Evolutionary conservation across 2,797 vertebrate genomes (phyloP).

Genomic region (Artibeus lituratus): DNA sequence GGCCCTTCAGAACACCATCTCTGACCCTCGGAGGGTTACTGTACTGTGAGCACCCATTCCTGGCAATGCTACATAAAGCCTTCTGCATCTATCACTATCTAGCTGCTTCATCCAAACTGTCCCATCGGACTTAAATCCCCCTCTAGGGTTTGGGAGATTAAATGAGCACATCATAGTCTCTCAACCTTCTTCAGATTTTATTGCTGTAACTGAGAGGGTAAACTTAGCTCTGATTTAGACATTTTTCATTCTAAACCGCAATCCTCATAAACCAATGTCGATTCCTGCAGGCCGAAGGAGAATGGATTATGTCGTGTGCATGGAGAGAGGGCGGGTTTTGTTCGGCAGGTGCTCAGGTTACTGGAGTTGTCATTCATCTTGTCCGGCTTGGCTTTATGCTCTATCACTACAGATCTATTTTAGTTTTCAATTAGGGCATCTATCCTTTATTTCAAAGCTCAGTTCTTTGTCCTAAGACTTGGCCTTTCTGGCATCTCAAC

Average conservation of each 20-base stretch:
- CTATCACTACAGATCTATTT: neutral
- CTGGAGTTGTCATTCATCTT: neutral
- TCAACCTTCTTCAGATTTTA: neutral
- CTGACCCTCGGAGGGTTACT: neutral
- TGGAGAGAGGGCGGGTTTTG: neutral
- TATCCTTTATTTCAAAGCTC: neutral
- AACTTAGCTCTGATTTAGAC: neutral
- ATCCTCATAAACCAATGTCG: neutral
- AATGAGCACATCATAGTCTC: neutral
- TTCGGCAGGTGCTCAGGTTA: neutral
- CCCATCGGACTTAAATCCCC: neutral
- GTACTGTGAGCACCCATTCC: neutral
- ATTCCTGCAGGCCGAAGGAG: neutral
- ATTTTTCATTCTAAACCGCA: neutral
- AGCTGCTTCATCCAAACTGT: neutral
- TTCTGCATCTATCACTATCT: rapidly evolving
- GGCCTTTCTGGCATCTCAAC: neutral
- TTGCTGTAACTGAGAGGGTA: neutral
- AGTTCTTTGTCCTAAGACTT: neutral
- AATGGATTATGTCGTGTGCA: neutral
- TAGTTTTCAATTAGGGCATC: neutral
- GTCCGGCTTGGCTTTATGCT: neutral
- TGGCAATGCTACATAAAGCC: neutral
- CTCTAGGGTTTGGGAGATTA: rapidly evolving
- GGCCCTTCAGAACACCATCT: neutral